phyloP scores from a whole-genome alignment of 2,888 invertebrate genomes.

The Schrankia costaestrigalis region DNA sequence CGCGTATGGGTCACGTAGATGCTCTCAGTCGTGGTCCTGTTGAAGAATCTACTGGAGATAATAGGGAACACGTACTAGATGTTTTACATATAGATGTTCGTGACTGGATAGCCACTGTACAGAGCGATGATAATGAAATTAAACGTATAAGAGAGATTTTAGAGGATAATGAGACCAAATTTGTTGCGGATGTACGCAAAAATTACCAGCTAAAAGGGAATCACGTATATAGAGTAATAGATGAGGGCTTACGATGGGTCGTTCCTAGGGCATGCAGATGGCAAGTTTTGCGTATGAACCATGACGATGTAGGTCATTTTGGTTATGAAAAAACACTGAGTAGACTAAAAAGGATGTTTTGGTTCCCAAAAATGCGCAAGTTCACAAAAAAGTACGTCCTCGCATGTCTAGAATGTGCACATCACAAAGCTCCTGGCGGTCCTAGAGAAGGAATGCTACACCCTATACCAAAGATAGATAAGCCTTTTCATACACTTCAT shows the following conservation, averaged over 20 bases:
- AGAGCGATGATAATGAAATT: constrained; percentile 20
- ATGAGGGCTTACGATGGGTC: constrained; percentile 1
- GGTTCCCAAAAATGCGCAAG: constrained; percentile 9
- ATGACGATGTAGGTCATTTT: constrained; percentile 39
- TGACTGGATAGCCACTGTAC: constrained; percentile 20
- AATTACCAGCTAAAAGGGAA: constrained; percentile 5
- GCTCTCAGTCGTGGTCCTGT: constrained; percentile 23
- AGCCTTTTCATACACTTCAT: constrained; percentile 7
- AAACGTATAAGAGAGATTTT: constrained; percentile 8
- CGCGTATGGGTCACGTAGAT: constrained; percentile 31
- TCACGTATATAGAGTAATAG: constrained; percentile 3
- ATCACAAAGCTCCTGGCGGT: constrained; percentile 3
- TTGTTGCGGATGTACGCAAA: constrained; percentile 2
- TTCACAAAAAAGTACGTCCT: constrained; percentile 6
- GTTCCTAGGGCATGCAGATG: constrained; percentile 20
- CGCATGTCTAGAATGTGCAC: constrained; percentile 5
- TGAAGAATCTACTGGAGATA: neutral
- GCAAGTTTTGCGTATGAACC: constrained; percentile 40
- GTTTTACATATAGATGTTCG: constrained; percentile 1
- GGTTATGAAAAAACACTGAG: constrained; percentile 6
- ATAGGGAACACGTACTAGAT: constrained; percentile 8
- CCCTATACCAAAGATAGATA: constrained; percentile 6
- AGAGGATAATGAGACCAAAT: neutral
- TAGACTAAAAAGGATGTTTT: constrained; percentile 1
- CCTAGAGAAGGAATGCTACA: constrained; percentile 6